These are phyloP conservation scores for Melanotaenia trifasciata DNA, from an alignment of 2,797 vertebrate species.

Conservation along the genomic window DNA sequence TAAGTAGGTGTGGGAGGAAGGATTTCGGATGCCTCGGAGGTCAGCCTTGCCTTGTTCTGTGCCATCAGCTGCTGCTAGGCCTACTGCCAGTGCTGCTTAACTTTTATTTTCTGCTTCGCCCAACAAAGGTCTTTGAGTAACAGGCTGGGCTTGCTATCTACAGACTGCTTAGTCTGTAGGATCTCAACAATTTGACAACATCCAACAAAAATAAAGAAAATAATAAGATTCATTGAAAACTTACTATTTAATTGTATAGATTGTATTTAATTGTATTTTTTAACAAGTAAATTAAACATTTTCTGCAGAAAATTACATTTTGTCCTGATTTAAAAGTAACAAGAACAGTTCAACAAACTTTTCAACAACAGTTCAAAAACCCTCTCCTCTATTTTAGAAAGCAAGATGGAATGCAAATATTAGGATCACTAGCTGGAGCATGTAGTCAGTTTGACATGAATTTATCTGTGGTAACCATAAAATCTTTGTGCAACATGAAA, in stretches of 20 bases:
- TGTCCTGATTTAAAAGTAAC: not conserved
- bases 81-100: constrained; percentile 41
- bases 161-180: constrained; percentile 1
- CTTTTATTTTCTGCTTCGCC: constrained; percentile 40
- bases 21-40: constrained; percentile 53
- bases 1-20: constrained; percentile 44
- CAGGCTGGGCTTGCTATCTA: constrained; percentile 5
- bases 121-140: constrained; percentile 25
- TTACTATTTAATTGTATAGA: no score
- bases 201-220: not conserved
- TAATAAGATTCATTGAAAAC: no score
- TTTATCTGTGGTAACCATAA: not conserved
- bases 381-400: no score
- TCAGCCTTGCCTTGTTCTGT: constrained; percentile 38
- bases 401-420: not conserved
- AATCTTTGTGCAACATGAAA: not conserved
- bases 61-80: constrained; percentile 55
- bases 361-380: no score
- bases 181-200: constrained; percentile 11
- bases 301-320: not conserved
- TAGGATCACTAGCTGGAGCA: not conserved
- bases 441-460: not conserved
- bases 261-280: no score
- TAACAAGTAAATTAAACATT: not conserved
- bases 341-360: no score